Evolutionary conservation across 1,140 invertebrate species (phyloP), one percentile per base, ranked within the genome.

Genomic region (Hylaeus anthracinus): DNA sequence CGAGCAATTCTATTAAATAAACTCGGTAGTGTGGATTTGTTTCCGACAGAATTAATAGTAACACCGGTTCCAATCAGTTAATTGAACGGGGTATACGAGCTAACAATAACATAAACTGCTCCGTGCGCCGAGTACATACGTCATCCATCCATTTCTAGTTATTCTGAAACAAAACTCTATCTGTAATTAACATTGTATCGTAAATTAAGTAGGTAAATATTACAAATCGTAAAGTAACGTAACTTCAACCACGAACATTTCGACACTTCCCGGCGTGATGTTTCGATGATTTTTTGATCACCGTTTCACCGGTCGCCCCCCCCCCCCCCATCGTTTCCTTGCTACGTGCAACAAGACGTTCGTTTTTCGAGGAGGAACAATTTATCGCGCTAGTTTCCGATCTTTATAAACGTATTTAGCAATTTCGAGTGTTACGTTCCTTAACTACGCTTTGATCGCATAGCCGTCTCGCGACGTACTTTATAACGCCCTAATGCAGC

Each of bases 11-110:
- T 15, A 12, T 43, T 3, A 2, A 1, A 9, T 6, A 3, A 14
- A 1, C 1, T 9, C 6, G 43, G 2, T 5, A 64, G n/a, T 6
- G 26, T 41, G 15, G n/a, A 15, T 72, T 72, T 63, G 48, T 55
- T 61, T 63, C 63, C 41, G 64, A 58, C 71, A 45, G 39, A 73
- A 65, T 72, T 71, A 65, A 65, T 56, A 48, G 14, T 10, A 72
- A 72, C 77, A 72, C 72, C 65, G 70, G 71, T 41, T 79, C 26
- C 77, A 73, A 79, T 79, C 73, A 73, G 77, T 79, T 73, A 79
- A 72, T 72, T 66, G 69, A 74, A 55, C 51, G 15, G 48, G 48
- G 14, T 26, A 26, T 26, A 55, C 53, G 26, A 5, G 3, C 6
- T 63, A 41, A n/a, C n/a, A 37, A 1, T 63, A 41, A n/a, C n/a